A percentile compares a stretch with the other conserved stretches of the same genome.
phyloP scores from a whole-genome alignment of 37 sponge, comb jelly and placozoan genomes.

The Corticium candelabrum region DNA sequence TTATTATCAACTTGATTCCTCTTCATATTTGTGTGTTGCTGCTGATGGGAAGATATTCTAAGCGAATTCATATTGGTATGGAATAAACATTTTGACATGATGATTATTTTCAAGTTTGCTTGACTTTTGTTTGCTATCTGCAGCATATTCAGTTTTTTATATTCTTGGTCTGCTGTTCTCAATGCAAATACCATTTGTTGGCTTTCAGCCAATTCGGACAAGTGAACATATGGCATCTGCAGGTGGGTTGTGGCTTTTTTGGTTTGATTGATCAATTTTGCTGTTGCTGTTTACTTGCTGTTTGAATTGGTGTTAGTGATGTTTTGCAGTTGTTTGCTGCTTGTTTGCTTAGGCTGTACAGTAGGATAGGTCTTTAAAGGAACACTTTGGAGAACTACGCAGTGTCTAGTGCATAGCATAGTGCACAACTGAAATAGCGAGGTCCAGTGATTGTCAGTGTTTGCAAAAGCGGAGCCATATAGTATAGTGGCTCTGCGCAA shows the following conservation, averaged over 20 bases:
- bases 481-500: too few relatives aligned
- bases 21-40: conserved; percentile 88
- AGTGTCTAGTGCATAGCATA: too few relatives aligned
- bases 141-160: conserved; percentile 94
- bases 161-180: conserved; percentile 90
- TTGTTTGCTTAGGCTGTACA: too few relatives aligned
- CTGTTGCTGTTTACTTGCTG: too few relatives aligned
- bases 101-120: neutral
- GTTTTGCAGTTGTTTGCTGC: too few relatives aligned
- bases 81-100: neutral
- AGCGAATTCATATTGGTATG: conserved; percentile 44
- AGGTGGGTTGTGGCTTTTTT: conserved; percentile 36
- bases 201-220: conserved; percentile 96
- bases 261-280: too few relatives aligned
- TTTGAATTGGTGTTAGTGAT: too few relatives aligned
- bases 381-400: too few relatives aligned
- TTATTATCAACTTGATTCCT: conserved; percentile 96
- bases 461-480: too few relatives aligned
- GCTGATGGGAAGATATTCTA: conserved; percentile 95
- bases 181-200: conserved; percentile 99
- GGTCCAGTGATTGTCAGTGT: too few relatives aligned
- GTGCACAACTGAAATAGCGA: too few relatives aligned
- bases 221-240: conserved; percentile 99
- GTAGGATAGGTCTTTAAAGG: too few relatives aligned
- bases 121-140: neutral